Conservation (phyloP, 2,888 invertebrate genomes). For the Leptinotarsa tumamoca region DNA sequence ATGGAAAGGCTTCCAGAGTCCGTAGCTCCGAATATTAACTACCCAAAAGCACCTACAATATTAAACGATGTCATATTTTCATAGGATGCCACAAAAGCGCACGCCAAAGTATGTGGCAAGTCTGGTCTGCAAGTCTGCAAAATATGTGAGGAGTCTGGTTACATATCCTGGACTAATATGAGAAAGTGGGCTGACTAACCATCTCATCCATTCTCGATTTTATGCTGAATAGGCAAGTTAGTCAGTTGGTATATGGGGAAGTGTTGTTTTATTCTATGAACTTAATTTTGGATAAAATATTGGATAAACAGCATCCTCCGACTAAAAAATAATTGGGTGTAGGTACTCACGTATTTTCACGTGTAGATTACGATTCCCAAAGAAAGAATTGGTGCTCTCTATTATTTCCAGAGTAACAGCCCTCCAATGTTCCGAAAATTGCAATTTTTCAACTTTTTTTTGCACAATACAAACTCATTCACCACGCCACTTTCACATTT, state of each 20-base stretch:
- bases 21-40: not conserved
- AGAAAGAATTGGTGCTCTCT: no score
- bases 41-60: not conserved
- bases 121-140: not conserved
- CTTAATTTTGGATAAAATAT: no score
- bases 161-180: not conserved
- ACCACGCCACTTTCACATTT: no score
- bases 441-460: no score
- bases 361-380: no score
- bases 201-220: not conserved
- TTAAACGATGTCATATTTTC: not conserved
- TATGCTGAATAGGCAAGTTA: not conserved
- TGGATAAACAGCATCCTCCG: no score
- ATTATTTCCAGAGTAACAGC: no score
- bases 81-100: not conserved
- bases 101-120: not conserved
- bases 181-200: not conserved
- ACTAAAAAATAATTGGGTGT: no score
- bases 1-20: conserved; percentile 28
- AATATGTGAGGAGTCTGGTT: not conserved
- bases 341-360: no score
- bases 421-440: no score
- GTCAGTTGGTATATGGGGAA: not conserved
- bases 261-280: not conserved
- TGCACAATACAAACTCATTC: no score